Evolutionary conservation across 2,797 vertebrate genomes (phyloP), one percentile per base, ranked within the genome.

Genomic region (Brachymystax lenok): DNA sequence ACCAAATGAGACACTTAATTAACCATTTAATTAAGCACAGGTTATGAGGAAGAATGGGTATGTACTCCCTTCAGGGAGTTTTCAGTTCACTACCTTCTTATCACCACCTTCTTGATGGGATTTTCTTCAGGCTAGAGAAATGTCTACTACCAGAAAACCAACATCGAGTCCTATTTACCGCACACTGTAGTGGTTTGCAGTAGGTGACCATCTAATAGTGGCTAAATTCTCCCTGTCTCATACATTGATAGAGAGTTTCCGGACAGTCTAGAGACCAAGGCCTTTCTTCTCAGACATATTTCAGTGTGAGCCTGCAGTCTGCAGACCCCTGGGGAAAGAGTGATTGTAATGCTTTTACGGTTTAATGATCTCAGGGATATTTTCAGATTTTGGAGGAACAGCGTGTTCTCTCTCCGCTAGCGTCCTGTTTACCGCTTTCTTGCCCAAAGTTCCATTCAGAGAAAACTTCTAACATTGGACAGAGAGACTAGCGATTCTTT

Each of bases 281-380:
- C n/a, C 17, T 70, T 50, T 70, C 69, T 50, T 50, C 28, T 68
- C n/a, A 50, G 68, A 40, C 33, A 50, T 12, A 50, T 33, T 68
- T 68, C 30, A 68, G 66, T 81, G 80, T 77, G 86, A 77, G 87
- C 84, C 73, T 80, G 84, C 86, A 81, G 80, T 84, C 78, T 86
- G 71, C 13, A 68, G 12, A 72, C 86, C 77, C 59, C 85, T 74
- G 74, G 89, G 84, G 90, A 89, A 79, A 40, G 24, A 75, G 78
- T 82, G 84, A 89, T 90, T 90, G 87, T 88, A 85, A 92, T 91
- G 91, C 91, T 92, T 90, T 93, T 87, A 90, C 88, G 80, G 83
- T 91, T 90, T 91, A 91, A 91, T 90, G 91, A 89, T 88, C 90
- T 86, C 85, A 89, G 84, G 79, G 85, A 71, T 92, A 92, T 92